These are phyloP conservation scores for Phalloptychus januarius DNA, from an alignment of 2,797 vertebrate species.

Conservation along the genomic window DNA sequence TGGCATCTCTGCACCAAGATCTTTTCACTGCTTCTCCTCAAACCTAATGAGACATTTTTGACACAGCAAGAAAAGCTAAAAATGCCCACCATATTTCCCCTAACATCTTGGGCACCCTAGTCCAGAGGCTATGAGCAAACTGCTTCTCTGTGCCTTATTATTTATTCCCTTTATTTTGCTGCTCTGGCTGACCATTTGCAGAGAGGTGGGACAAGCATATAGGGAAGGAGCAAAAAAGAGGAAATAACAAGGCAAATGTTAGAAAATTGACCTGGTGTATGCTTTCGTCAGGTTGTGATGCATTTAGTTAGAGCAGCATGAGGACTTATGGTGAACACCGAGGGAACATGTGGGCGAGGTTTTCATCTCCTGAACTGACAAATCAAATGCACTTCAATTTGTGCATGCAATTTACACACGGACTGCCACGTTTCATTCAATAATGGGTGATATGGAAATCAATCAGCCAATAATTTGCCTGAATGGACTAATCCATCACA, in stretches of 20 bases:
- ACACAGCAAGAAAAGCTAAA: slow-evolving; percentile 19
- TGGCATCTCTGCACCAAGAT: background rate
- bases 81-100: slow-evolving; percentile 21
- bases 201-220: slow-evolving; percentile 18
- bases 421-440: background rate
- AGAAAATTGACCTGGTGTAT: slow-evolving; percentile 24
- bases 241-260: slow-evolving; percentile 45
- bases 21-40: slow-evolving; percentile 3
- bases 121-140: slow-evolving; percentile 38
- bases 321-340: slow-evolving; percentile 15
- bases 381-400: slow-evolving; percentile 12
- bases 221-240: slow-evolving; percentile 15
- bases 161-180: slow-evolving; percentile 40
- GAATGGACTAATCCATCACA: slow-evolving; percentile 6
- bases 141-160: slow-evolving; percentile 43
- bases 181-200: slow-evolving; percentile 32
- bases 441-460: background rate
- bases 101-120: slow-evolving; percentile 36
- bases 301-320: slow-evolving; percentile 22
- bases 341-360: background rate
- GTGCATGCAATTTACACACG: slow-evolving; percentile 6
- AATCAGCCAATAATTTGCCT: slow-evolving; percentile 14
- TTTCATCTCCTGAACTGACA: slow-evolving; percentile 17
- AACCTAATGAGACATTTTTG: slow-evolving; percentile 20
- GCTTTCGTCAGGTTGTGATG: slow-evolving; percentile 8